Conservation (phyloP, 2,888 invertebrate genomes). For the Ypsolopha sequella region DNA sequence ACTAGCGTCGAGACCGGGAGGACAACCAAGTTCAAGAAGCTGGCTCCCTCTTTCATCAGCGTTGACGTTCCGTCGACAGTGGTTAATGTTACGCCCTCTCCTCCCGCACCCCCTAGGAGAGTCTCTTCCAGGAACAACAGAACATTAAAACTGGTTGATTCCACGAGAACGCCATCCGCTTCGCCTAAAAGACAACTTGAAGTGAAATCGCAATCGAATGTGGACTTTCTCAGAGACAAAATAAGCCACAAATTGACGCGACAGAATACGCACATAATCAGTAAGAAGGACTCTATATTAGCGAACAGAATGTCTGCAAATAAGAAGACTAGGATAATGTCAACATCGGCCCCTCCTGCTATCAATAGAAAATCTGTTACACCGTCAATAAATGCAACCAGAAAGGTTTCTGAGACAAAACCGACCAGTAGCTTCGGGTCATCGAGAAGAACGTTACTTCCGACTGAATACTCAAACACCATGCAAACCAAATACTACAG, state of each 20-base stretch:
- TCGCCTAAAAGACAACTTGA: constrained; percentile 38
- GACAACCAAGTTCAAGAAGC: constrained; percentile 66
- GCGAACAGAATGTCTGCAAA: constrained; percentile 14
- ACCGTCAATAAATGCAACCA: constrained; percentile 19
- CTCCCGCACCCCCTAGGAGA: constrained; percentile 82
- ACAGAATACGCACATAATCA: constrained; percentile 56
- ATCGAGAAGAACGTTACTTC: constrained; percentile 50
- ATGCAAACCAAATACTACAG: constrained; percentile 32
- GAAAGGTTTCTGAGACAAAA: constrained; percentile 27
- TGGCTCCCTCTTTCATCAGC: constrained; percentile 67
- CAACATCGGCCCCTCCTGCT: constrained; percentile 52
- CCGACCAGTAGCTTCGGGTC: constrained; percentile 60
- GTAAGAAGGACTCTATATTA: constrained; percentile 16
- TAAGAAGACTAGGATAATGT: constrained; percentile 33
- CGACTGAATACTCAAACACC: constrained; percentile 49
- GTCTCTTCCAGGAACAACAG: constrained; percentile 81
- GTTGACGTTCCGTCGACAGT: constrained; percentile 34
- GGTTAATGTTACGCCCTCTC: constrained; percentile 37
- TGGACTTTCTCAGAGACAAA: constrained; percentile 73
- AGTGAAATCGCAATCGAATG: constrained; percentile 53
- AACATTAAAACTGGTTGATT: constrained; percentile 75
- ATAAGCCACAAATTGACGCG: constrained; percentile 70
- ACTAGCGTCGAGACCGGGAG: constrained; percentile 44
- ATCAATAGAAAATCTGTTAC: constrained; percentile 34
- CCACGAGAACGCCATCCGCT: constrained; percentile 48